Conservation (phyloP, 2,888 invertebrate species). For the Deilephila porcellus region DNA sequence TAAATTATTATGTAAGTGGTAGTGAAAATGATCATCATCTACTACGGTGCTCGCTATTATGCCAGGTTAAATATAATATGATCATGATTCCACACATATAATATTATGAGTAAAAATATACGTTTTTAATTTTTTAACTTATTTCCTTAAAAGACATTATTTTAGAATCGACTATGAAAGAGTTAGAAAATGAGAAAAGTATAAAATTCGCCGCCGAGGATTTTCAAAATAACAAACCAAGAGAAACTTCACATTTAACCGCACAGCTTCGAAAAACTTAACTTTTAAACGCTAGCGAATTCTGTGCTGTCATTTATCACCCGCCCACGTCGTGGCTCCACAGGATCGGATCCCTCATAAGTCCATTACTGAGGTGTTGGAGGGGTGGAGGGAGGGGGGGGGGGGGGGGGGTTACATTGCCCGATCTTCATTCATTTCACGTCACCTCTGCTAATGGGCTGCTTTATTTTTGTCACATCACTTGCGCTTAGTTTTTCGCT, state of each 20-base stretch:
- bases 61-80: too few species aligned
- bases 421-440: constrained; percentile 12
- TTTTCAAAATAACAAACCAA: not conserved
- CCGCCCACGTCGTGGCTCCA: not conserved
- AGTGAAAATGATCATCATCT: too few species aligned
- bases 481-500: constrained; percentile 8
- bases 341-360: not conserved
- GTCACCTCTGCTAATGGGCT: constrained; percentile 15
- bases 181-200: too few species aligned
- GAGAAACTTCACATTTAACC: not conserved
- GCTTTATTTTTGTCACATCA: constrained; percentile 16
- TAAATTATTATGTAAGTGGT: too few species aligned
- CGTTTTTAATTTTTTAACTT: too few species aligned
- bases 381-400: not conserved
- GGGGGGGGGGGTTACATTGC: not conserved
- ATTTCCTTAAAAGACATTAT: too few species aligned
- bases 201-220: not conserved
- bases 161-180: too few species aligned
- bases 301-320: constrained; percentile 2
- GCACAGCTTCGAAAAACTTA: not conserved
- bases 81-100: too few species aligned
- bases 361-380: not conserved
- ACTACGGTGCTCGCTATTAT: too few species aligned
- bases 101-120: too few species aligned
- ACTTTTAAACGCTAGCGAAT: not conserved